A percentile compares a stretch with the other conserved stretches of the same genome.
Evolutionary conservation across 2,797 vertebrate species (phyloP).

Genomic region (Ceryle rudis): DNA sequence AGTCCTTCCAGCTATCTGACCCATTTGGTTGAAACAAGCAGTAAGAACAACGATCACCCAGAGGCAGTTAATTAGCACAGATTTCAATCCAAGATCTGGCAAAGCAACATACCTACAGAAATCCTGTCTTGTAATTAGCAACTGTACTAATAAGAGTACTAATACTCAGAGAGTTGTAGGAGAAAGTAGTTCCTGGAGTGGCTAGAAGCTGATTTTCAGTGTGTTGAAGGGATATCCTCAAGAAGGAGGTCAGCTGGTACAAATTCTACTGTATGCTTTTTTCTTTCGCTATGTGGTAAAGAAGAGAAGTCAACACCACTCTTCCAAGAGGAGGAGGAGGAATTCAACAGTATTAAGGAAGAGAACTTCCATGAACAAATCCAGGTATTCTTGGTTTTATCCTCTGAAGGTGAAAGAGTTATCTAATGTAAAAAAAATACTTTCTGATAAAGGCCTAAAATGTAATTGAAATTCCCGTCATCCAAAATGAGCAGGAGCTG

Average conservation of each 20-base stretch:
- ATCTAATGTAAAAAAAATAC: background rate
- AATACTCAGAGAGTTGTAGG: background rate
- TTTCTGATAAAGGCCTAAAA: slow-evolving; percentile 20
- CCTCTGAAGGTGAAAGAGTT: background rate
- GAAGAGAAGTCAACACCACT: background rate
- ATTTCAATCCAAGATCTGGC: slow-evolving; percentile 29
- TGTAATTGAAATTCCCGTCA: slow-evolving; percentile 54
- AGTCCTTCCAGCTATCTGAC: background rate
- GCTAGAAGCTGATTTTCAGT: background rate
- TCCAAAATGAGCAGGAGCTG: slow-evolving; percentile 4
- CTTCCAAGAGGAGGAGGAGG: background rate
- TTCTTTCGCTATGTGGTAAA: background rate
- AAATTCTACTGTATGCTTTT: background rate
- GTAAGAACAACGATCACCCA: background rate
- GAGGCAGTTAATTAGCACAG: slow-evolving; percentile 43
- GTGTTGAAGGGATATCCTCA: background rate
- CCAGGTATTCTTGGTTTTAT: background rate
- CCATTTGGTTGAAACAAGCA: background rate
- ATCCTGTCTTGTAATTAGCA: background rate
- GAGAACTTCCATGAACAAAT: background rate
- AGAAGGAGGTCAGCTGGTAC: background rate
- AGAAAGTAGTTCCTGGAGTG: background rate
- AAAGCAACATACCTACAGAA: slow-evolving; percentile 2
- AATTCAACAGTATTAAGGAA: background rate
- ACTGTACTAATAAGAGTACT: background rate